Percentiles rank a stretch among this genome's conserved stretches.
These are phyloP conservation scores for Heteromyza rotundicornis DNA, from an alignment of 2,888 invertebrate genomes.

Conservation along the genomic window DNA sequence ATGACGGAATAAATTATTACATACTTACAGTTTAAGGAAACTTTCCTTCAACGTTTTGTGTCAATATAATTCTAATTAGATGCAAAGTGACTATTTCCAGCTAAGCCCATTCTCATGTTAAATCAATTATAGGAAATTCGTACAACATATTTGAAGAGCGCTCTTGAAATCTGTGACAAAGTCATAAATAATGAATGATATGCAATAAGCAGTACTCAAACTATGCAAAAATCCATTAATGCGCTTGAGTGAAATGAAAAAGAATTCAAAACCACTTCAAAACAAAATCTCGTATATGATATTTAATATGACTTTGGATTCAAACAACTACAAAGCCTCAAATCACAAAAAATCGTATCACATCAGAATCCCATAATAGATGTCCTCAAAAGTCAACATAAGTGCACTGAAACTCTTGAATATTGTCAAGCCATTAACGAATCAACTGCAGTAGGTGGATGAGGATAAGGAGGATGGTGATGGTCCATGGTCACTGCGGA, in stretches of 20 bases:
- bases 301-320: slow-evolving; percentile 47
- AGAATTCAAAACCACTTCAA: slow-evolving; percentile 46
- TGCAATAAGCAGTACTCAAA: slow-evolving; percentile 11
- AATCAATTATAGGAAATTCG: too few species aligned
- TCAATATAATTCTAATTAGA: too few species aligned
- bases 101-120: too few species aligned
- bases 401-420: slow-evolving; percentile 10
- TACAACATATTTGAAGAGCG: too few species aligned
- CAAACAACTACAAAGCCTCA: neutral
- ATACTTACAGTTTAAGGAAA: too few species aligned
- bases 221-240: slow-evolving; percentile 48
- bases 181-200: slow-evolving; percentile 30
- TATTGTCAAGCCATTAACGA: neutral
- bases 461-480: neutral
- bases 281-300: slow-evolving; percentile 43
- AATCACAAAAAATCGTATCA: slow-evolving; percentile 35
- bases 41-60: too few species aligned
- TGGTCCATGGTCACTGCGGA: neutral
- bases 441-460: neutral
- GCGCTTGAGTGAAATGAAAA: slow-evolving; percentile 36
- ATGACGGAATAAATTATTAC: too few species aligned
- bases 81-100: too few species aligned
- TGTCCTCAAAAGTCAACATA: slow-evolving; percentile 36
- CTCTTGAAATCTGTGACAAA: too few species aligned
- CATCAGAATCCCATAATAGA: slow-evolving; percentile 28